Conservation (phyloP, 2,113 vertebrate species). For the Ciconia stormi region DNA sequence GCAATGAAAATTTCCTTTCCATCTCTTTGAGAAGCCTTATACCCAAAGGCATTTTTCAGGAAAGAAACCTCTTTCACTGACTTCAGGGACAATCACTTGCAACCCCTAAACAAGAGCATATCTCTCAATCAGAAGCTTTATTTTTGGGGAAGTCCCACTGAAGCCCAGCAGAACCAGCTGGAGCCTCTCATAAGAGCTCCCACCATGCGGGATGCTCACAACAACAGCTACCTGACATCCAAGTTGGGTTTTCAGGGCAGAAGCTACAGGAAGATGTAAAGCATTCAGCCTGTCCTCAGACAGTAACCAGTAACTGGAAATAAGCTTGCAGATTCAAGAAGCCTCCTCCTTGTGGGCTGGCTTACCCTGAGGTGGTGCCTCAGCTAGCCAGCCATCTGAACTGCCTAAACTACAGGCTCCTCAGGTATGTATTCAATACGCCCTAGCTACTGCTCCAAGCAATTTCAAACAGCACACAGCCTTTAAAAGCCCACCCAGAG, state of each 20-base stretch:
- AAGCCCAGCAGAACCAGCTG: background rate
- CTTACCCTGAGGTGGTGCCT: background rate
- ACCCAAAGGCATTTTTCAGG: background rate
- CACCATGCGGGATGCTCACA: rapidly evolving
- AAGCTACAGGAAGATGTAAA: background rate
- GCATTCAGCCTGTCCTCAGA: background rate
- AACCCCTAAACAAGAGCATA: background rate
- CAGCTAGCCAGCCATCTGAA: background rate
- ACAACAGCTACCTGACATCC: background rate
- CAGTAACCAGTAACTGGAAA: background rate
- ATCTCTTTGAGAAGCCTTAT: background rate
- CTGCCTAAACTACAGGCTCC: background rate
- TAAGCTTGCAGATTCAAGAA: background rate
- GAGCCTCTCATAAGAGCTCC: background rate
- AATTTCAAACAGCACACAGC: background rate
- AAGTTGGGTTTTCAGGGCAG: background rate
- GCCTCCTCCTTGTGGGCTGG: background rate
- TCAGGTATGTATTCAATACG: background rate
- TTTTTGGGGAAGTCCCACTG: background rate
- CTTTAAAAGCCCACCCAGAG: background rate
- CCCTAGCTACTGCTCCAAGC: background rate
- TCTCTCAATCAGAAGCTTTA: background rate
- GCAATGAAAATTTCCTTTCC: background rate
- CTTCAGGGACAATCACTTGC: background rate
- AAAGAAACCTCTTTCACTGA: background rate